Evolutionary conservation across 2,888 invertebrate species (phyloP).

Genomic region (Cryptus viduatorius): DNA sequence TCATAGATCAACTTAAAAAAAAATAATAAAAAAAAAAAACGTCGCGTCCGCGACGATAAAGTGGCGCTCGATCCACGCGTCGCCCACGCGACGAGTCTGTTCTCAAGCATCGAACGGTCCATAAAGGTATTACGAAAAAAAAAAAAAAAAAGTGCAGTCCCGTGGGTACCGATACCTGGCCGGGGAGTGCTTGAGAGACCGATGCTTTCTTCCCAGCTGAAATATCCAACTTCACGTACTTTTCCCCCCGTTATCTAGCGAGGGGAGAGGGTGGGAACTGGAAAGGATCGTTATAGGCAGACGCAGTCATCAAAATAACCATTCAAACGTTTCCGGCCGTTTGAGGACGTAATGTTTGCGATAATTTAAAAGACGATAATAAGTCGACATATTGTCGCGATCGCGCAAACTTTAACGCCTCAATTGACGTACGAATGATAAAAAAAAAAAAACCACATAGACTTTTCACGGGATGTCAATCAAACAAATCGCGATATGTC

Average conservation of each 20-base stretch:
- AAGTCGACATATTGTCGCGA: slow-evolving; percentile 1
- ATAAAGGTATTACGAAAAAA: neutral
- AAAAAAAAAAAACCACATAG: neutral
- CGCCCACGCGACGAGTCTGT: slow-evolving; percentile 15
- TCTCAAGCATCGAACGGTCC: slow-evolving; percentile 22
- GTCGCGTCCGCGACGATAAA: slow-evolving; percentile 16
- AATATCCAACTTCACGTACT: slow-evolving; percentile 32
- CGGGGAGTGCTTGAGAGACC: slow-evolving; percentile 8
- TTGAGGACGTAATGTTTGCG: neutral
- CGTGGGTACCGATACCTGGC: slow-evolving; percentile 14
- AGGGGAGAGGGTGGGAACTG: slow-evolving; percentile 32
- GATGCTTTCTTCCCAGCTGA: slow-evolving; percentile 49
- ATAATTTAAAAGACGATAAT: neutral
- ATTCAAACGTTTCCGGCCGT: neutral
- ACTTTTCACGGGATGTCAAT: neutral
- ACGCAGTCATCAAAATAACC: neutral
- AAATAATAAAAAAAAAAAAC: neutral
- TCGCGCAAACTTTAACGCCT: slow-evolving; percentile 7
- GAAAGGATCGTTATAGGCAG: slow-evolving; percentile 17
- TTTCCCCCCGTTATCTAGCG: slow-evolving; percentile 33
- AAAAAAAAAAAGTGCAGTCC: neutral
- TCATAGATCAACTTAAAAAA: slow-evolving; percentile 43
- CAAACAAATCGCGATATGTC: neutral
- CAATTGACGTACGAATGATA: neutral
- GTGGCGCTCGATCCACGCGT: slow-evolving; percentile 17